Conservation (phyloP, 2,797 vertebrate genomes). For the Melanotaenia pygmaea region DNA sequence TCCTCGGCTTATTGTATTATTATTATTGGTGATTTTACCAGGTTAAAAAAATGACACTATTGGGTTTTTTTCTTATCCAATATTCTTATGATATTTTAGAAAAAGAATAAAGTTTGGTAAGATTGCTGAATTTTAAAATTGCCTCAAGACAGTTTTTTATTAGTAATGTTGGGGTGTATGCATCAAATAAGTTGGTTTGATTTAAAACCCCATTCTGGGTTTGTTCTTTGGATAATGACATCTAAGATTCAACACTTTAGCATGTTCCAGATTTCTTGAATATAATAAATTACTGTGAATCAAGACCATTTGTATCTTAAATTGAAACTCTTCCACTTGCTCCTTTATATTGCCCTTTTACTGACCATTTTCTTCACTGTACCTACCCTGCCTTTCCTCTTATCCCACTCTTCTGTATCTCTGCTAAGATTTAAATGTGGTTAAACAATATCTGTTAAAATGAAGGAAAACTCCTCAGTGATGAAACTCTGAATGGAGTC, state of each 20-base stretch:
- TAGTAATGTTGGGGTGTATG: no score
- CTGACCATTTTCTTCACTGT: constrained; percentile 31
- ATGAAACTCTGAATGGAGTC: constrained; percentile 30
- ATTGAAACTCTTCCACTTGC: neutral
- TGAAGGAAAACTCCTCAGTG: constrained; percentile 45
- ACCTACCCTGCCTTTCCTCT: constrained; percentile 10
- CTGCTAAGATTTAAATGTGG: constrained; percentile 37
- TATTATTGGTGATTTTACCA: neutral
- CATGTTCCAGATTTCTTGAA: neutral
- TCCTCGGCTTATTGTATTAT: neutral
- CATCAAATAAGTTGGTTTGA: no score
- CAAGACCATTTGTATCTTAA: neutral
- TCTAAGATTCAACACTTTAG: neutral
- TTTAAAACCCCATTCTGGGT: no score
- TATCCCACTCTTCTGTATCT: constrained; percentile 27
- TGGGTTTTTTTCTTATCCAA: neutral
- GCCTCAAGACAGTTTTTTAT: no score
- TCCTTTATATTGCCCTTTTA: constrained; percentile 18
- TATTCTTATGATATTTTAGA: neutral
- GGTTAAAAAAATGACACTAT: neutral
- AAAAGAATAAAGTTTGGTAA: neutral
- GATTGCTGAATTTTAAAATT: neutral
- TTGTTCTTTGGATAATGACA: neutral
- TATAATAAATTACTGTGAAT: neutral
- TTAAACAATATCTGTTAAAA: constrained; percentile 65